These are phyloP conservation scores for Aphis gossypii DNA, from an alignment of 1,140 invertebrate species.

Conservation along the genomic window DNA sequence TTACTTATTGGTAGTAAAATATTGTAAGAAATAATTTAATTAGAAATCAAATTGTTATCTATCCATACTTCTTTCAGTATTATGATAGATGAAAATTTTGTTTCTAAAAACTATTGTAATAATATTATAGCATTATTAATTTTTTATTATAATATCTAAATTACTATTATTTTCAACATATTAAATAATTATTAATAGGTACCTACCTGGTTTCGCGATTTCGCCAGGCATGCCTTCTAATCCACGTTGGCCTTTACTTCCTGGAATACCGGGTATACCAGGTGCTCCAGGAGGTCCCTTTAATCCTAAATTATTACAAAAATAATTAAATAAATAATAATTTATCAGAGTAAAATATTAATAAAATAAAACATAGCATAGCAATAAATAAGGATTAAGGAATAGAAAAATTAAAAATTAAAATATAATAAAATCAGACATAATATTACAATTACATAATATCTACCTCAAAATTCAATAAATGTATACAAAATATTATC, in stretches of 20 bases:
- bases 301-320: conserved; percentile 62
- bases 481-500: not conserved
- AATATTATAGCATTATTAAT: too few relatives aligned
- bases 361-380: not conserved
- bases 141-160: not conserved
- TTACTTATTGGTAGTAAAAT: too few relatives aligned
- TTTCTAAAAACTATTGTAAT: too few relatives aligned
- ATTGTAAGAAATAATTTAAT: too few relatives aligned
- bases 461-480: too few relatives aligned
- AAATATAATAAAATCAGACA: not conserved
- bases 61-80: too few relatives aligned
- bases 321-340: not conserved
- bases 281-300: not conserved
- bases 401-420: not conserved
- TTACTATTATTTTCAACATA: too few relatives aligned
- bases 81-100: too few relatives aligned
- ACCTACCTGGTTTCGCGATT: conserved; percentile 63
- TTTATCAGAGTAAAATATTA: not conserved
- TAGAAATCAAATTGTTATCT: too few relatives aligned
- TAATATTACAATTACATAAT: too few relatives aligned
- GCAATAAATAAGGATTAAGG: not conserved
- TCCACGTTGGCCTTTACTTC: conserved; percentile 68
- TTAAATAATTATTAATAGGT: conserved; percentile 21
- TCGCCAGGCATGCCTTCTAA: conserved; percentile 60
- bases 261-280: conserved; percentile 65